phyloP scores from a whole-genome alignment of 2,113 vertebrate genomes.

The Elephantulus edwardii region DNA sequence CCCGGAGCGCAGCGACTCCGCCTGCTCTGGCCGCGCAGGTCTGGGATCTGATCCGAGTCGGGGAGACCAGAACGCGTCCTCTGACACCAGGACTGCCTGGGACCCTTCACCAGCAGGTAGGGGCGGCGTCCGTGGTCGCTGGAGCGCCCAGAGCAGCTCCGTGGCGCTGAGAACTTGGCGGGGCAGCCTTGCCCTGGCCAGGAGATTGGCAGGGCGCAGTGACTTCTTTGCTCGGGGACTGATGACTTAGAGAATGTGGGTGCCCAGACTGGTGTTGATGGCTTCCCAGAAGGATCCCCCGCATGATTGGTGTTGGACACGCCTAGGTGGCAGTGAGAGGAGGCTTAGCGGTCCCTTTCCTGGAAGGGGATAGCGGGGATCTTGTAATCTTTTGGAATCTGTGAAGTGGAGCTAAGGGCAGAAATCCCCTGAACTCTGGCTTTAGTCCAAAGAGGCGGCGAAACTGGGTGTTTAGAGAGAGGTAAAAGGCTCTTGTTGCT shows the following conservation, averaged over 20 bases:
- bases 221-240: background rate
- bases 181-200: background rate
- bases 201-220: background rate
- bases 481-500: background rate
- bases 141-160: background rate
- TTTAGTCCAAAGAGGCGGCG: background rate
- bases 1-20: background rate
- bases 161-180: background rate
- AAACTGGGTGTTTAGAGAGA: background rate
- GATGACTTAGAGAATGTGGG: background rate
- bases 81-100: background rate
- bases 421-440: background rate
- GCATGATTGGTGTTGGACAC: background rate
- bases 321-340: background rate
- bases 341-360: background rate
- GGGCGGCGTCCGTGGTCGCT: background rate
- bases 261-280: background rate
- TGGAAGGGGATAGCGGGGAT: background rate
- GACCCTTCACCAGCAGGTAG: slow-evolving; percentile 49
- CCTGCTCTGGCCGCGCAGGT: slow-evolving; percentile 54
- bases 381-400: background rate
- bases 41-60: slow-evolving; percentile 38
- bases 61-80: too few species aligned
- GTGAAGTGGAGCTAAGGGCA: background rate
- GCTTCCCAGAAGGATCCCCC: background rate